Conservation (phyloP, 2,888 invertebrate species). For the Ormyrus labotus region DNA sequence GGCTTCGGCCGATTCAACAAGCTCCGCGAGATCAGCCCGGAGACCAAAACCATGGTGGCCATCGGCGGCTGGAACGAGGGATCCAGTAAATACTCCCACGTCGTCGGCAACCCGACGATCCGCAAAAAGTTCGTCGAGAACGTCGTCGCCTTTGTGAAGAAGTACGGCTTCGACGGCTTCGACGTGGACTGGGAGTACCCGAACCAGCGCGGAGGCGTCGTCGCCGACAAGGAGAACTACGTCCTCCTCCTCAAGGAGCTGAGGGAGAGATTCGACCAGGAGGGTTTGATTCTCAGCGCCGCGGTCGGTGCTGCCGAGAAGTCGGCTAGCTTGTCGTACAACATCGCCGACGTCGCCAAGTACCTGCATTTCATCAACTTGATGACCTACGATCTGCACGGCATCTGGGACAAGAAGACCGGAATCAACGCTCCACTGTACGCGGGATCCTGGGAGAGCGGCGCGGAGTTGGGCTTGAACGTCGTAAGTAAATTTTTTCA, state of each 20-base stretch:
- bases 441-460: constrained; percentile 62
- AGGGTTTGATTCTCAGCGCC: constrained; percentile 68
- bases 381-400: constrained; percentile 86
- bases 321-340: constrained; percentile 78
- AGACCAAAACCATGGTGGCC: constrained; percentile 79
- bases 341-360: constrained; percentile 79
- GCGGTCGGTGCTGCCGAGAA: constrained; percentile 78
- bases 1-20: constrained; percentile 78
- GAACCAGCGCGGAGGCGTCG: constrained; percentile 77
- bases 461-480: not conserved
- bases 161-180: constrained; percentile 82
- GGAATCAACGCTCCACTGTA: constrained; percentile 84
- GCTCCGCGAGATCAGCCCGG: constrained; percentile 77
- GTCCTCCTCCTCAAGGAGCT: constrained; percentile 78
- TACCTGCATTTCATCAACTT: constrained; percentile 82
- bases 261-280: constrained; percentile 77
- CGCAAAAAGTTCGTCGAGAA: constrained; percentile 79
- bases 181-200: constrained; percentile 88
- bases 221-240: constrained; percentile 77
- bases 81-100: constrained; percentile 78
- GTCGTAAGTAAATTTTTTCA: too few relatives aligned
- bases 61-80: constrained; percentile 85
- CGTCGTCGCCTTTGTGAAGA: constrained; percentile 77
- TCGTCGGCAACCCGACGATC: constrained; percentile 61
- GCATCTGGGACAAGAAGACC: constrained; percentile 80